Percentiles rank a stretch among this genome's conserved stretches.
Evolutionary conservation across 1,140 invertebrate species (phyloP).

Genomic region (Temnothorax nylanderi): DNA sequence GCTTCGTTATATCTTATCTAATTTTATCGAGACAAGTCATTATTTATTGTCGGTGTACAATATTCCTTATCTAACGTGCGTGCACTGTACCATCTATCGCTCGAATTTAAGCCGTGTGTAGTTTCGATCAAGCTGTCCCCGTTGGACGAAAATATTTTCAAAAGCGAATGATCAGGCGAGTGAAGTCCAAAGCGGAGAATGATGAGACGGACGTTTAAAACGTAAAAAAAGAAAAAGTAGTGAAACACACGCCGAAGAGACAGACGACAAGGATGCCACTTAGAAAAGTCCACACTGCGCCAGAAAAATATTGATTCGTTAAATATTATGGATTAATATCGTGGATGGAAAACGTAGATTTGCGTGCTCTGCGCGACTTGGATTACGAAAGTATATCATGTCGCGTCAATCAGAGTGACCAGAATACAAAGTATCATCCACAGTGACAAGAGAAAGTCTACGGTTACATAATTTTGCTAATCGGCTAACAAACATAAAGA

Average conservation of each 20-base stretch:
- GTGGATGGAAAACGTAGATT: neutral
- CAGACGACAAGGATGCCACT: constrained; percentile 13
- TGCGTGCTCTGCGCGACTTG: neutral
- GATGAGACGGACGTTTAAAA: neutral
- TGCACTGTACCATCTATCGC: constrained; percentile 5
- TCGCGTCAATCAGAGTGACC: neutral
- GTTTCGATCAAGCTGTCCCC: constrained; percentile 1
- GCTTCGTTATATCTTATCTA: constrained; percentile 38
- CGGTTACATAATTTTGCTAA: neutral
- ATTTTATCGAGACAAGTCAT: constrained; percentile 42
- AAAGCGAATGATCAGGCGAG: constrained; percentile 24
- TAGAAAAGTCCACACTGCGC: constrained; percentile 43
- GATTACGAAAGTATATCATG: neutral
- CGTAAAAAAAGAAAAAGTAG: neutral
- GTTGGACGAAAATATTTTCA: constrained; percentile 15
- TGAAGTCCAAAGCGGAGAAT: constrained; percentile 12
- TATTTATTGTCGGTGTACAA: constrained; percentile 24
- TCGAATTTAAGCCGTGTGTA: constrained; percentile 6
- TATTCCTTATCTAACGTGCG: constrained; percentile 26
- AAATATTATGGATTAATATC: neutral
- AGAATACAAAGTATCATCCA: constrained; percentile 24
- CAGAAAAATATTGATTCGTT: constrained; percentile 13
- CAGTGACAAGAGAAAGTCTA: neutral
- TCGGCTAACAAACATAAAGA: neutral
- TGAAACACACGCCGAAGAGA: constrained; percentile 8